phyloP scores from a whole-genome alignment of 1,140 invertebrate species.

The Leptopilina clavipes region DNA sequence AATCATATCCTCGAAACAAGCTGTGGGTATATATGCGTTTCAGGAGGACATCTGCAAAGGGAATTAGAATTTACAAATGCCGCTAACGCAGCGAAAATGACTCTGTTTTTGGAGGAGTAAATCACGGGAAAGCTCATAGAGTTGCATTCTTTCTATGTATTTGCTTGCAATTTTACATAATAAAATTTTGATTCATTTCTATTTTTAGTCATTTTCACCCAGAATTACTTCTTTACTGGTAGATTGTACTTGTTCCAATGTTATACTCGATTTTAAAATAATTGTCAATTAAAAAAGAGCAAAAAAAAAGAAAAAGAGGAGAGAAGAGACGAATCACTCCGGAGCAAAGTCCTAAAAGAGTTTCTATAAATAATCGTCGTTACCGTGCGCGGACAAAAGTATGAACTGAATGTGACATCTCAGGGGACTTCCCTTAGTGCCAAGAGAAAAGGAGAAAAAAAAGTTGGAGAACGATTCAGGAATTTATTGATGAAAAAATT shows the following conservation, averaged over 20 bases:
- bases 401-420: slow-evolving; percentile 16
- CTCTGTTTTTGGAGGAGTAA: too few species aligned
- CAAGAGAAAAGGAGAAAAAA: neutral
- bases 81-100: neutral
- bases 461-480: neutral
- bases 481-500: neutral
- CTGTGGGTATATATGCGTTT: too few species aligned
- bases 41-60: neutral
- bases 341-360: slow-evolving; percentile 11
- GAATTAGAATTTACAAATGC: neutral
- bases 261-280: neutral
- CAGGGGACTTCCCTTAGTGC: slow-evolving; percentile 5
- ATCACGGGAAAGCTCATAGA: too few species aligned
- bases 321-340: neutral
- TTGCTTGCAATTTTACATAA: too few species aligned
- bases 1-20: slow-evolving; percentile 4
- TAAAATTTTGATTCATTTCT: too few species aligned
- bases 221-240: too few species aligned
- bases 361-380: slow-evolving; percentile 13
- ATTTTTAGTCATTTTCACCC: too few species aligned
- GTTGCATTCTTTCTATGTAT: too few species aligned
- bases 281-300: neutral
- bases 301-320: neutral
- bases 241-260: too few species aligned
- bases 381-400: neutral